Base-by-base conservation (phyloP, 2,888 invertebrate genomes). In the Chelonus formosanus region DNA sequence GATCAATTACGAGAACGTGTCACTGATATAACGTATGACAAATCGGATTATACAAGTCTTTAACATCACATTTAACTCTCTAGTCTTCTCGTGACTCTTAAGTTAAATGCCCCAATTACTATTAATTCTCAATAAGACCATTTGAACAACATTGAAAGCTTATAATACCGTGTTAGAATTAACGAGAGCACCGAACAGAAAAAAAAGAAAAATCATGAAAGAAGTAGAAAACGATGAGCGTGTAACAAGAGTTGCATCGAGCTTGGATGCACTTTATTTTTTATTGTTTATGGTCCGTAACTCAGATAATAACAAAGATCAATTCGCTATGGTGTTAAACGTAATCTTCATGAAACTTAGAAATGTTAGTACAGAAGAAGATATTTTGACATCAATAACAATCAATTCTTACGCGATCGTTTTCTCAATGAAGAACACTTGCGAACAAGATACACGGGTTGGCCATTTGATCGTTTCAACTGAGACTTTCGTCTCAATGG, bases 401-500 rank as follows among this genome's bases (percentile, higher is more conserved):
- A 44, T 52, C 57, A 45, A 59, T 67, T 75, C 83, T 84, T 82
- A 84, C 83, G 80, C 63, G 81, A 78, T 77, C 81, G 79, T 73
- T 80, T 80, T 70, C 83, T 77, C 63, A 82, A 74, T 48, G 83
- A 84, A 5, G 84, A 83, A 59, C 80, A 78, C 64, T 82, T 83
- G 69, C 83, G 78, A 40, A 81, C 81, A 54, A 83, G 78, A 71
- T 80, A 84, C 67, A 83, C 83, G 43, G 84, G 84, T 64, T 82
- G 83, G 50, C 81, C 69, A 55, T 74, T 75, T 53, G 79, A 73
- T 20, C 77, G 76, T 58, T 73, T 70, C 31, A 81, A 71, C 69
- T 84, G 83, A 0, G 84, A 84, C 66, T 82, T 82, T 66, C 83
- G 76, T 50, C 82, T 32, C 35, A 83, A 69, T 3, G 83, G 82